Conservation (phyloP, 2,113 vertebrate genomes). For the Periophthalmus modestus region DNA sequence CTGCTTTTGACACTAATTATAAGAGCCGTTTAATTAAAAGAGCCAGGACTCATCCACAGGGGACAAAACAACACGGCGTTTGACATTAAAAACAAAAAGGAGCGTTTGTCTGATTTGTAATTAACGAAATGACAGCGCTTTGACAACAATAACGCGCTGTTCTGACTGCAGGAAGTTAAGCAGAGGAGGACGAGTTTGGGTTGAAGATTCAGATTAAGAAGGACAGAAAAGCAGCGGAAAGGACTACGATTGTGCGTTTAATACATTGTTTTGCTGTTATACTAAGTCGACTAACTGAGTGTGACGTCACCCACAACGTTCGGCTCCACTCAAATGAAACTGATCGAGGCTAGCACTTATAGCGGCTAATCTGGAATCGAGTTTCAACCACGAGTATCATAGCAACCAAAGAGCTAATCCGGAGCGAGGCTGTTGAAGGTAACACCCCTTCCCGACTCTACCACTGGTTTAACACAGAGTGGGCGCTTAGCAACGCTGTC, state of each 20-base stretch:
- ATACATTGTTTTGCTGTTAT: not conserved
- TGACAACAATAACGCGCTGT: slow-evolving; percentile 5
- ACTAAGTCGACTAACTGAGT: rapidly evolving
- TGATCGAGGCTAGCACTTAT: too few species aligned
- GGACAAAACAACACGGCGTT: slow-evolving; percentile 47
- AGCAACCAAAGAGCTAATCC: too few species aligned
- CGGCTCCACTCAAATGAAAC: too few species aligned
- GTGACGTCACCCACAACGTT: too few species aligned
- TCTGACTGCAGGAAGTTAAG: slow-evolving; percentile 7
- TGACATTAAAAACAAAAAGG: slow-evolving; percentile 39
- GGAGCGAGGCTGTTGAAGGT: too few species aligned
- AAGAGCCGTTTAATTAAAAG: slow-evolving; percentile 53
- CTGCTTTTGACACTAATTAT: slow-evolving; percentile 51
- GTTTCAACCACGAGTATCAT: too few species aligned
- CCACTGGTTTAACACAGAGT: too few species aligned
- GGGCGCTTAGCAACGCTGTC: too few species aligned
- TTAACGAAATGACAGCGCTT: slow-evolving; percentile 32
- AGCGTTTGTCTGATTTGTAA: slow-evolving; percentile 37
- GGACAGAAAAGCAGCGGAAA: not conserved
- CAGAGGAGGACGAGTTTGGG: not conserved
- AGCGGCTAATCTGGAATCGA: too few species aligned
- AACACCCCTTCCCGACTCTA: too few species aligned
- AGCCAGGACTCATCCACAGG: slow-evolving; percentile 46
- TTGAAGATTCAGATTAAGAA: not conserved
- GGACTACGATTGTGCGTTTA: not conserved